These are phyloP conservation scores for Synanthedon andrenaeformis DNA, from an alignment of 2,888 invertebrate genomes.

Conservation along the genomic window DNA sequence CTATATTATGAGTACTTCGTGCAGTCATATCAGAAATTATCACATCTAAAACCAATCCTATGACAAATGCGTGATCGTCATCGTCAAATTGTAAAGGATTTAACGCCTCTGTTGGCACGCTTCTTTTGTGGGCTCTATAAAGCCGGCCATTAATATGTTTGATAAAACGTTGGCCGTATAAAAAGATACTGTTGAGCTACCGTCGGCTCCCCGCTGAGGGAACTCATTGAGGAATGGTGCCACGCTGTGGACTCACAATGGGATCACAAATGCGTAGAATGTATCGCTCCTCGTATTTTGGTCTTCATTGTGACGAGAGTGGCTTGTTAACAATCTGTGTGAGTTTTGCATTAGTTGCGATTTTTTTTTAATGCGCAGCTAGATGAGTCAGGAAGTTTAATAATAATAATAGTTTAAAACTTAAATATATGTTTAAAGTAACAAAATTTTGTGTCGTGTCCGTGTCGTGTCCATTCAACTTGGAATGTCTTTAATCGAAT, in stretches of 20 bases:
- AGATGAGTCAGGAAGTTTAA: neutral
- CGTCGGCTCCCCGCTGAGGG: slow-evolving; percentile 56
- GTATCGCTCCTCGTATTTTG: slow-evolving; percentile 35
- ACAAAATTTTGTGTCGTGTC: no score
- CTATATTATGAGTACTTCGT: slow-evolving; percentile 10
- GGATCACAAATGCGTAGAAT: slow-evolving; percentile 31
- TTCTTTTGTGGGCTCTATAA: slow-evolving; percentile 66
- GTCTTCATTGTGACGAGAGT: slow-evolving; percentile 28
- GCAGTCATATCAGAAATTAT: slow-evolving; percentile 27
- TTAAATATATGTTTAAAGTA: no score
- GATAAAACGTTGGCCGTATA: slow-evolving; percentile 63
- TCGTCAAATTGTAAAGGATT: slow-evolving; percentile 69
- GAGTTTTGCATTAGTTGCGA: neutral
- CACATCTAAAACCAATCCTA: slow-evolving; percentile 35
- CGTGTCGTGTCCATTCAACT: no score
- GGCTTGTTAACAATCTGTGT: slow-evolving; percentile 26
- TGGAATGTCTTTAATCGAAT: no score
- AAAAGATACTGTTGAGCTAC: slow-evolving; percentile 63
- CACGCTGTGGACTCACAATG: slow-evolving; percentile 51
- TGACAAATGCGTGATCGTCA: slow-evolving; percentile 63
- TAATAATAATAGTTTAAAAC: neutral
- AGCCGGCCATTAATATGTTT: slow-evolving; percentile 69
- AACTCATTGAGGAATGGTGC: slow-evolving; percentile 45
- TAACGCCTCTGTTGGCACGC: slow-evolving; percentile 70
- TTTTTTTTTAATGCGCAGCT: no score